Evolutionary conservation across 2,888 invertebrate genomes (phyloP), one percentile per base, ranked within the genome.

Genomic region (Camptogramma bilineatum): DNA sequence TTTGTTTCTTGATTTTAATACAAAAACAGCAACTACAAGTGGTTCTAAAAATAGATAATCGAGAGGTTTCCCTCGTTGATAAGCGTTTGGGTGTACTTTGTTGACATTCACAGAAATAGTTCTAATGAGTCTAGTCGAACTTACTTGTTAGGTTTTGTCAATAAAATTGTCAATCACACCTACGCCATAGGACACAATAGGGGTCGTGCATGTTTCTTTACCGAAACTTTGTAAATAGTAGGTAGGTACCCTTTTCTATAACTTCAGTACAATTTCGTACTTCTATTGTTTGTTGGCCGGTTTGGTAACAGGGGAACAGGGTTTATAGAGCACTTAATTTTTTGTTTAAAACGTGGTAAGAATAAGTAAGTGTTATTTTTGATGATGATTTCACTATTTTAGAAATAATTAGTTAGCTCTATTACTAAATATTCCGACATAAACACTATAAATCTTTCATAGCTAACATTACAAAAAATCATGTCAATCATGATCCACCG

Each of bases 401-500:
- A n/a, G n/a, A n/a, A n/a, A n/a, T n/a, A n/a, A n/a, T n/a, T n/a
- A n/a, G n/a, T n/a, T n/a, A n/a, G n/a, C n/a, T n/a, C n/a, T n/a
- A n/a, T n/a, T n/a, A n/a, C n/a, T n/a, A n/a, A n/a, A n/a, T n/a
- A n/a, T n/a, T n/a, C n/a, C n/a, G n/a, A n/a, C n/a, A n/a, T n/a
- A n/a, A n/a, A 24, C 4, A 2, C 4, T 24, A 4, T 4, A 24
- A 24, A 24, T 4, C 24, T 24, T 28, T 28, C 28, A 7, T 28
- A 1, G 28, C 28, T 28, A 28, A 28, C 5, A 28, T 28, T 8
- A 28, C 28, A 7, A 4, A 28, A 28, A 42, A 17, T 55, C 61
- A 52, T 71, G 67, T 73, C 61, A 66, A 69, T 69, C 65, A 73
- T 39, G 53, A 50, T 44, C 67, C 50, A 62, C 48, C 51, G 61